Percentiles rank a stretch among this genome's conserved stretches.
Conservation (phyloP, 1,140 invertebrate genomes). For the Oryctes rhinoceros region DNA sequence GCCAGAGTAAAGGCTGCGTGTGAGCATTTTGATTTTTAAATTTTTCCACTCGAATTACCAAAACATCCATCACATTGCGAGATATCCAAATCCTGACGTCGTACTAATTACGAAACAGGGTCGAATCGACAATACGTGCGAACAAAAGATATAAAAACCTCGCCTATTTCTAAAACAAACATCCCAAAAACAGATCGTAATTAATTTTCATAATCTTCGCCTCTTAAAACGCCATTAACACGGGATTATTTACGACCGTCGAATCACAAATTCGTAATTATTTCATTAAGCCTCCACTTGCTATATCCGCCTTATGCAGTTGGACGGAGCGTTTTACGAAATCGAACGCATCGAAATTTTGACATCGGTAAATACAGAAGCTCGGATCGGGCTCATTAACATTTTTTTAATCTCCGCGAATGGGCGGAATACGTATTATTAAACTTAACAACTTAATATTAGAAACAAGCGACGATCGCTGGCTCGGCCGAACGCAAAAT, state of each 20-base stretch:
- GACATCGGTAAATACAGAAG: conserved; percentile 37
- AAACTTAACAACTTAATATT: conserved; percentile 36
- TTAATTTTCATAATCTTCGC: no score
- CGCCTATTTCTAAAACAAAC: no score
- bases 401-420: conserved; percentile 25
- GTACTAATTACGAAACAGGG: no score
- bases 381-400: conserved; percentile 15
- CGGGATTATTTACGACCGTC: not conserved
- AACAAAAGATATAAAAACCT: no score
- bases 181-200: no score
- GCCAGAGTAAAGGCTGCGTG: no score
- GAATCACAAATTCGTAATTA: conserved; percentile 19
- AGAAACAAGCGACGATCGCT: conserved; percentile 17
- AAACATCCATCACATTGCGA: no score
- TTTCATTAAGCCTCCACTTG: not conserved
- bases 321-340: not conserved
- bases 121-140: no score
- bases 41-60: no score
- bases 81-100: no score
- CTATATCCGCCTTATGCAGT: not conserved
- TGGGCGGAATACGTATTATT: conserved; percentile 31
- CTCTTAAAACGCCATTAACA: no score
- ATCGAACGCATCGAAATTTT: conserved; percentile 19
- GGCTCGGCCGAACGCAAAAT: not conserved
- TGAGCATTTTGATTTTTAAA: no score